Base-by-base conservation (phyloP, 2,888 invertebrate species). In the Corythucha ciliata region DNA sequence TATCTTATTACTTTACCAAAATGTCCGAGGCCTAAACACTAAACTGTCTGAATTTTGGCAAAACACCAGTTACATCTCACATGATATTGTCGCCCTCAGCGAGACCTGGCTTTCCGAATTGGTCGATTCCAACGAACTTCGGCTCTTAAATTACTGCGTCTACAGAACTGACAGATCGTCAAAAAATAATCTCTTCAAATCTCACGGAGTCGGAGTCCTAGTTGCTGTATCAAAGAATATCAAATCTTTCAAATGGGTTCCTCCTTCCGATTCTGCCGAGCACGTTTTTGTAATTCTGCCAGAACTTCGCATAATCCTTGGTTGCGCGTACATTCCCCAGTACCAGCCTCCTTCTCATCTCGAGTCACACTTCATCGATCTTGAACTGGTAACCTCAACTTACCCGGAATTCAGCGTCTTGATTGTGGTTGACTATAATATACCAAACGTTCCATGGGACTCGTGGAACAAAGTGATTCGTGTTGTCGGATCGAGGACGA, bases 261-360 rank as follows among this genome's bases (percentile, higher is more conserved):
- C 10, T 10, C 12, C 29, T 12, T 14, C 29, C 21, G 45, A 45
- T 32, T 16, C 22, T 5, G 32, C 7, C 3, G 45, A 45, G 14
- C 45, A 45, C 10, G 16, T 45, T 24, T 45, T 45, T 20, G 29
- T 45, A 2, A 14, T 18, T 12, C 45, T 45, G 6, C 45, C 45
- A 2, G 32, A 45, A 12, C 32, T 20, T 18, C 18, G 21, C 18
- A 5, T 45, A 14, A 32, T 45, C 14, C 16, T 45, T 6, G 45
- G 45, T 10, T 45, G 29, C 21, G 20, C 33, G 4, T 32, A 44
- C 14, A 29, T 45, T 2, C 45, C 45, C 4, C 21, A 27, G 10
- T 32, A 45, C 33, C 45, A 45, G 10, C 32, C 32, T 7, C 14
- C 32, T 6, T 7, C 45, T 16, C 20, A 7, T 10, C 22, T 21